These are phyloP conservation scores for Ostrea edulis DNA, from an alignment of 1,140 invertebrate species.

Conservation along the genomic window DNA sequence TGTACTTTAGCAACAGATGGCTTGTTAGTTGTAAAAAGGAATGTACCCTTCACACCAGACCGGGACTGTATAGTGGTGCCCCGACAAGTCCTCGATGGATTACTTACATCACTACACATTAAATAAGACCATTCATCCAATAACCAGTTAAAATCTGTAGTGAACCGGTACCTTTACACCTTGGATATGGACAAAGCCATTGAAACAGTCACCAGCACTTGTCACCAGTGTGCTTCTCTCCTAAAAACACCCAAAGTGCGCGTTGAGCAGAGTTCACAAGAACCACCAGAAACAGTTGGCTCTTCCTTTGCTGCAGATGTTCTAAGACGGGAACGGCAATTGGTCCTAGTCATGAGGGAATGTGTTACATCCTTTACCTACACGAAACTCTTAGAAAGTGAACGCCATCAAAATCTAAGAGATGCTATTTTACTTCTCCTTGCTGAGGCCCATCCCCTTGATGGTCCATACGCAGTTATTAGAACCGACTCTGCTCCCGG, in stretches of 20 bases:
- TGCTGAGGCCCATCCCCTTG: too few relatives aligned
- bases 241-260: constrained; percentile 36
- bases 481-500: constrained; percentile 59
- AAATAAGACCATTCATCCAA: too few relatives aligned
- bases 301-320: too few relatives aligned
- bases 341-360: constrained; percentile 47
- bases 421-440: too few relatives aligned
- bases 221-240: constrained; percentile 52
- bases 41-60: not conserved
- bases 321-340: constrained; percentile 51
- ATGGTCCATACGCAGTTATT: constrained; percentile 56
- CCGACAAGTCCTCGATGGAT: too few relatives aligned
- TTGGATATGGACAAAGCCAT: too few relatives aligned
- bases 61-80: too few relatives aligned
- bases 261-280: constrained; percentile 41
- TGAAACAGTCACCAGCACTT: not conserved
- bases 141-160: too few relatives aligned
- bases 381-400: constrained; percentile 42
- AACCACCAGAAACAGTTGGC: too few relatives aligned
- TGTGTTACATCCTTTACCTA: constrained; percentile 53
- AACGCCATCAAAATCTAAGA: too few relatives aligned
- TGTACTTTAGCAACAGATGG: constrained; percentile 50
- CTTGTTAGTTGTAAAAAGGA: constrained; percentile 48
- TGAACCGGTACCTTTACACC: too few relatives aligned
- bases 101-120: too few relatives aligned